Evolutionary conservation across 2,888 invertebrate genomes (phyloP), one percentile per base, ranked within the genome.

Genomic region (Euspilapteryx auroguttella): DNA sequence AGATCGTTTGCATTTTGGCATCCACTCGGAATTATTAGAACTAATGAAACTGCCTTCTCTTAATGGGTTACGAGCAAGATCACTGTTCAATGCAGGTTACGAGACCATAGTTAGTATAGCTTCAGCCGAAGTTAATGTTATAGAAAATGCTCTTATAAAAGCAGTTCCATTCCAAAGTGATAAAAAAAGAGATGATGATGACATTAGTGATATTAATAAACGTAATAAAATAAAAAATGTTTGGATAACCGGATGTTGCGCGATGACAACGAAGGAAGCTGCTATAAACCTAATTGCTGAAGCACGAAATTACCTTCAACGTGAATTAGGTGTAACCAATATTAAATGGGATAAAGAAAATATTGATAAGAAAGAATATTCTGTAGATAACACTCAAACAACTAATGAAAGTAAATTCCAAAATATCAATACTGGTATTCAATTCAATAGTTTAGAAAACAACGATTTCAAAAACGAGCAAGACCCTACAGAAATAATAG

Each of bases 1-100:
- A 69, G 87, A 89, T 45, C 85, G 98, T 10, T 78, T 99, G 23
- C 91, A 92, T 46, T 97, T 98, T 58, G 98, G 97, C 8, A 87
- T 98, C 25, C 89, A 92, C 48, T 81, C 89, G 12, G 97, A 99
- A 54, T 75, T 99, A 22, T 79, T 96, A 36, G 97, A 98, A 52
- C 75, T 99, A 30, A 88, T 95, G 79, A 83, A 89, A 39, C 64
- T 98, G 24, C 81, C 91, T 1, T 80, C 87, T 37, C 61, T 98
- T 29, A 94, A 91, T 55, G 91, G 89, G 1, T 81, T 85, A 40
- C 80, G 90, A 38, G 96, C 97, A 2, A 79, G 97, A 44, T 82
- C 86, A 21, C 68, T 98, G 4, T 93, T 83, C 51, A 84, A 90
- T 58, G 82, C 83, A 13, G 94, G 93, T 1, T 85, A 90, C 37